Conservation (phyloP, 2,113 vertebrate genomes). For the Eonycteris spelaea region DNA sequence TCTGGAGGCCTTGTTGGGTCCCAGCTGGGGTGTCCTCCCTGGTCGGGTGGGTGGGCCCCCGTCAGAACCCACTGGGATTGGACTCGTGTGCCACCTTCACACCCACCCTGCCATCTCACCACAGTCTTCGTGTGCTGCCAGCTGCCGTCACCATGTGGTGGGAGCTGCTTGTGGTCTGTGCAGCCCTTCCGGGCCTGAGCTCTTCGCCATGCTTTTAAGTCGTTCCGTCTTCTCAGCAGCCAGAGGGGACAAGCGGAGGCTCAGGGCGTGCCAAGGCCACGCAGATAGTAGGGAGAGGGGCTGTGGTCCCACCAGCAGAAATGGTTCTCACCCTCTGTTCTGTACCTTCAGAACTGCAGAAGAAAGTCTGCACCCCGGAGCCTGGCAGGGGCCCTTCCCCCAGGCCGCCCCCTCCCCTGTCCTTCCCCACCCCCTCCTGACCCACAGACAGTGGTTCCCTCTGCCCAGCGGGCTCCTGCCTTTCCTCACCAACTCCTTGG, state of each 20-base stretch:
- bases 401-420: background rate
- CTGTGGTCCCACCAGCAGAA: background rate
- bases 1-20: background rate
- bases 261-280: background rate
- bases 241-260: background rate
- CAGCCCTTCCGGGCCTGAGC: background rate
- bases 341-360: background rate
- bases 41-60: background rate
- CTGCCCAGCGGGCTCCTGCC: background rate
- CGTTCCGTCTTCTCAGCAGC: background rate
- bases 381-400: background rate
- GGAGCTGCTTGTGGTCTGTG: background rate
- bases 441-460: accelerated
- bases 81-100: background rate
- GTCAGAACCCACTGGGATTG: background rate
- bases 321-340: background rate
- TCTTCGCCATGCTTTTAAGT: background rate
- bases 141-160: accelerated
- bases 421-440: background rate
- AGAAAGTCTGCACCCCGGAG: background rate
- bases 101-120: background rate
- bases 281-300: background rate
- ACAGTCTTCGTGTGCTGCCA: background rate
- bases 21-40: background rate
- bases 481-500: background rate